phyloP scores from a whole-genome alignment of 1,140 invertebrate genomes.

The Caenorhabditis tropicalis region DNA sequence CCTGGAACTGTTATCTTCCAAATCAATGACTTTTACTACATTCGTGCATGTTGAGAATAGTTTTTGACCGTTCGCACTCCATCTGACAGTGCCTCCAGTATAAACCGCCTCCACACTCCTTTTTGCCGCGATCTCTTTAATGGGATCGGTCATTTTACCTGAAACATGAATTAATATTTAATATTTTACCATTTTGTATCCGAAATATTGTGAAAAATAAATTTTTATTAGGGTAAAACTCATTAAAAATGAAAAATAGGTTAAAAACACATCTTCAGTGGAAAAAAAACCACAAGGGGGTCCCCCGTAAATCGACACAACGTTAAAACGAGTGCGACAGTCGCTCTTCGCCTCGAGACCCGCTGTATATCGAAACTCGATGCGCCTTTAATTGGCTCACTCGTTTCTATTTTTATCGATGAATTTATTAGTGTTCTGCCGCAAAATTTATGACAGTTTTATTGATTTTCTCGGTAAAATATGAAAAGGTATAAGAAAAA shows the following conservation, averaged over 20 bases:
- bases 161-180: neutral
- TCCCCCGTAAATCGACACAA: slow-evolving; percentile 25
- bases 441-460: neutral
- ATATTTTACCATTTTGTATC: neutral
- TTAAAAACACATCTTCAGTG: neutral
- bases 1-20: slow-evolving; percentile 33
- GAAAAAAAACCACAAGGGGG: neutral
- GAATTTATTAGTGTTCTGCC: slow-evolving; percentile 15
- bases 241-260: neutral
- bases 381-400: slow-evolving; percentile 6
- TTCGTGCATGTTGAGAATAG: slow-evolving; percentile 50
- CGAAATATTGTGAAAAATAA: neutral
- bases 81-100: slow-evolving; percentile 46
- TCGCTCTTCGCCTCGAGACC: neutral
- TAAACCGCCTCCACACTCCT: slow-evolving; percentile 26
- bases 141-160: slow-evolving; percentile 6
- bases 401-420: neutral
- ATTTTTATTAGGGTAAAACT: neutral
- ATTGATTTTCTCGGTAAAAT: neutral
- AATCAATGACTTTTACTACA: slow-evolving; percentile 43
- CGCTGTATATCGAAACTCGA: neutral
- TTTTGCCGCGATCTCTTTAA: neutral
- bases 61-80: slow-evolving; percentile 46
- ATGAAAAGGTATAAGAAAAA: neutral
- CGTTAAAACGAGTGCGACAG: neutral